Percentiles rank a stretch among this genome's conserved stretches.
phyloP scores from a whole-genome alignment of 1,140 invertebrate species.

The Bombus haemorrhoidalis region DNA sequence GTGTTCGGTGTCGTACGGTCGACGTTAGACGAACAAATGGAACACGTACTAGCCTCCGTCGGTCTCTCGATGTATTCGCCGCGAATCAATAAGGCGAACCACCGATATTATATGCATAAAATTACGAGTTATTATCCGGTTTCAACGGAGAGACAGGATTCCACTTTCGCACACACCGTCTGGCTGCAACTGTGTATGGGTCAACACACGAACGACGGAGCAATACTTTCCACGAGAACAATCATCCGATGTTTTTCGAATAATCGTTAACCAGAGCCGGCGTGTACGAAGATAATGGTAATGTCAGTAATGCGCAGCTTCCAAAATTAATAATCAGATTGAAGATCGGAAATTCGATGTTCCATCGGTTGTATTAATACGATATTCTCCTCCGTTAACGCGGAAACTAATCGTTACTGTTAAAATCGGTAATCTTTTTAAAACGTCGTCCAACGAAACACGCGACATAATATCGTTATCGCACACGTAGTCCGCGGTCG shows the following conservation, averaged over 20 bases:
- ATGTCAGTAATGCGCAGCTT: background rate
- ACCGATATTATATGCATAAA: constrained; percentile 21
- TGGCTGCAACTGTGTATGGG: no score
- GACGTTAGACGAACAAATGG: background rate
- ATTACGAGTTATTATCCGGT: background rate
- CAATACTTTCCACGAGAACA: background rate
- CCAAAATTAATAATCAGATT: constrained; percentile 26
- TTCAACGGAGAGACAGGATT: background rate
- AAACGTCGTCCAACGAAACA: background rate
- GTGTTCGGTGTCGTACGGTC: no score
- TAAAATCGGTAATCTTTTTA: background rate
- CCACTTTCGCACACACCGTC: no score
- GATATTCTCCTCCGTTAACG: background rate
- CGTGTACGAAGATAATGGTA: background rate
- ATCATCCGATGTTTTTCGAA: constrained; percentile 22
- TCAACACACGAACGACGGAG: background rate
- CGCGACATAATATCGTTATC: background rate
- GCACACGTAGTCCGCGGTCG: no score
- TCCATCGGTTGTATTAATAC: constrained; percentile 9
- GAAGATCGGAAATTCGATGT: constrained; percentile 10
- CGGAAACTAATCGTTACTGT: background rate
- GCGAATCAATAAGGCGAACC: constrained; percentile 2
- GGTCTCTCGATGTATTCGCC: background rate
- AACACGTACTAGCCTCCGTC: background rate
- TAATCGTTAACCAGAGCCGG: background rate